Evolutionary conservation across 2,888 invertebrate genomes (phyloP).

Genomic region (Cosmia pyralina): DNA sequence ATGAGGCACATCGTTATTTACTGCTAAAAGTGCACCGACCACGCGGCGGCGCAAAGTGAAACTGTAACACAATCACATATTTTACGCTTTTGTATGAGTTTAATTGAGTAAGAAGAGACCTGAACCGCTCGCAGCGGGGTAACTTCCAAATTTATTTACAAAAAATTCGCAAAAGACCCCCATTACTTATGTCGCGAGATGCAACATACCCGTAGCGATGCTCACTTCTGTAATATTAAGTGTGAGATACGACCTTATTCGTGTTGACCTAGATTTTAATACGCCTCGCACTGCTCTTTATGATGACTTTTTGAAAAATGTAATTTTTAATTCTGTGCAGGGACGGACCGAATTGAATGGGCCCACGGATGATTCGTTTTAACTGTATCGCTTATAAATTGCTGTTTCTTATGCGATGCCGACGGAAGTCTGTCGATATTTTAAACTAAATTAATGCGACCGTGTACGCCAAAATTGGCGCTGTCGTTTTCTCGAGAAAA

Average conservation of each 20-base stretch:
- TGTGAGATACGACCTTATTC: conserved; percentile 88
- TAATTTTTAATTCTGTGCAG: conserved; percentile 86
- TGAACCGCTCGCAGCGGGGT: conserved; percentile 85
- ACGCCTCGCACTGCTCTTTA: conserved; percentile 84
- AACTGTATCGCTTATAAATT: conserved; percentile 89
- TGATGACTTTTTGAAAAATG: conserved; percentile 90
- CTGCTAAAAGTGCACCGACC: conserved; percentile 77
- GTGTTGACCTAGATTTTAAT: conserved; percentile 87
- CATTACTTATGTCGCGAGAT: conserved; percentile 86
- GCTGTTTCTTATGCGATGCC: conserved; percentile 85
- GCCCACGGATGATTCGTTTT: conserved; percentile 81
- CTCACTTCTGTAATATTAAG: conserved; percentile 86
- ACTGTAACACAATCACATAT: conserved; percentile 88
- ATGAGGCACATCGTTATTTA: conserved; percentile 86
- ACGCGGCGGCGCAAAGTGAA: conserved; percentile 75
- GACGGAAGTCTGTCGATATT: conserved; percentile 86
- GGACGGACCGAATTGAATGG: conserved; percentile 80
- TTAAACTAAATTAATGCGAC: conserved; percentile 86
- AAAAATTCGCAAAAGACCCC: conserved; percentile 84
- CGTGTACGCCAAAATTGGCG: conserved; percentile 78
- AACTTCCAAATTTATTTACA: conserved; percentile 87
- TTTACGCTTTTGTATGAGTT: conserved; percentile 87
- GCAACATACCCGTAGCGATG: conserved; percentile 79
- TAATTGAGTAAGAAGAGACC: conserved; percentile 88
- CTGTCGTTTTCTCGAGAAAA: conserved; percentile 77